A percentile compares a stretch with the other conserved stretches of the same genome.
Conservation (phyloP, 1,140 invertebrate species). For the Ganaspis sp. region DNA sequence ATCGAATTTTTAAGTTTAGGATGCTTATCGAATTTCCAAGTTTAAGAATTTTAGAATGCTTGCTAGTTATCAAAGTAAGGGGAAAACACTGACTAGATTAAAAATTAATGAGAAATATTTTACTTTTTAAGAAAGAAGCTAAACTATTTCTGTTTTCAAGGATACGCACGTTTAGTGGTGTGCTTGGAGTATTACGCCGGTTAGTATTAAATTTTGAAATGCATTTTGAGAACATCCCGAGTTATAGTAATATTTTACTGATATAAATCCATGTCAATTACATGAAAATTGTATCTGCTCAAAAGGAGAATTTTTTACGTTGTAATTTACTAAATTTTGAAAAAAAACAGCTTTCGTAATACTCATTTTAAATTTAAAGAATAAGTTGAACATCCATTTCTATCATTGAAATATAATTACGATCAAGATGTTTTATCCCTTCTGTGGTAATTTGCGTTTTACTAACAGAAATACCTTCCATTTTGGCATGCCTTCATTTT, state of each 20-base stretch:
- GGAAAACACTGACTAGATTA: background rate
- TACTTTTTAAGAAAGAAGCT: slow-evolving; percentile 33
- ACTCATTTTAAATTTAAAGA: too few relatives aligned
- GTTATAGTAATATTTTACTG: background rate
- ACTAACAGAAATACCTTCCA: slow-evolving; percentile 75
- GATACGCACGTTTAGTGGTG: slow-evolving; percentile 58
- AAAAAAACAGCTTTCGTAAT: too few relatives aligned
- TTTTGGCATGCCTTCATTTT: slow-evolving; percentile 84
- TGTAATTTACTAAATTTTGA: too few relatives aligned
- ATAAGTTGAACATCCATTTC: background rate
- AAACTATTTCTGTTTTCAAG: slow-evolving; percentile 56
- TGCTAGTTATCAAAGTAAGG: background rate
- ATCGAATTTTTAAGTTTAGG: too few relatives aligned
- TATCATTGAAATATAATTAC: background rate
- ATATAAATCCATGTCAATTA: slow-evolving; percentile 16
- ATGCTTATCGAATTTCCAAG: too few relatives aligned
- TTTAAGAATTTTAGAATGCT: background rate
- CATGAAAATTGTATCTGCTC: background rate
- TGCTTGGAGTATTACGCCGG: slow-evolving; percentile 59
- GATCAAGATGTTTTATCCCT: background rate
- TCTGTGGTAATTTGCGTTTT: background rate
- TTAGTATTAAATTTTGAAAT: slow-evolving; percentile 53
- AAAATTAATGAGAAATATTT: slow-evolving; percentile 1
- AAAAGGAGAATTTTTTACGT: background rate
- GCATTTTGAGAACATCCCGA: background rate